Evolutionary conservation across 2,888 invertebrate species (phyloP).

Genomic region (Maniola hyperantus): DNA sequence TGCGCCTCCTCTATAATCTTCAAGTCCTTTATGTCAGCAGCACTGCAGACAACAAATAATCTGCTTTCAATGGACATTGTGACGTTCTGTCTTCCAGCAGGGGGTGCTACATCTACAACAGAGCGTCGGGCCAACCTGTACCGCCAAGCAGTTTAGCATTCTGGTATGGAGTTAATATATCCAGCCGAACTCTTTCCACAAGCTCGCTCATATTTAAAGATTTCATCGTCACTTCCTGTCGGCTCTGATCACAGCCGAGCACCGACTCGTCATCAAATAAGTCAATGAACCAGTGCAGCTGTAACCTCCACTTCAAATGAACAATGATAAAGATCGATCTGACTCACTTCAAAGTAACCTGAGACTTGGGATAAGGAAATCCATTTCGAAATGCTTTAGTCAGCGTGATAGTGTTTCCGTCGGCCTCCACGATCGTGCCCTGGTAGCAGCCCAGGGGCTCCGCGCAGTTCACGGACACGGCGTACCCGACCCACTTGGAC

Average conservation of each 20-base stretch:
- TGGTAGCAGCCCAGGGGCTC: constrained; percentile 91
- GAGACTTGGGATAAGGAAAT: constrained; percentile 75
- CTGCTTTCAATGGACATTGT: background rate
- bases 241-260: too few relatives aligned
- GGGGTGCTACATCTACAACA: background rate
- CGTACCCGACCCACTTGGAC: constrained; percentile 88
- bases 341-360: constrained; percentile 76
- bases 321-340: too few relatives aligned
- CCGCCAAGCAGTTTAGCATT: too few relatives aligned
- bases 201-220: too few relatives aligned
- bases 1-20: constrained; percentile 87
- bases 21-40: constrained; percentile 88
- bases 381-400: constrained; percentile 93
- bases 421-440: constrained; percentile 88
- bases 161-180: too few relatives aligned
- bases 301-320: too few relatives aligned
- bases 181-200: too few relatives aligned
- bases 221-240: too few relatives aligned
- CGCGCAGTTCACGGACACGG: constrained; percentile 92
- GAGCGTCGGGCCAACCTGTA: background rate
- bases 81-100: background rate
- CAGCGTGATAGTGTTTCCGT: constrained; percentile 87
- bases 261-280: too few relatives aligned
- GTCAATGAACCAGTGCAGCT: too few relatives aligned
- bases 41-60: constrained; percentile 68